Base-by-base conservation (phyloP, 2,888 invertebrate species). In the Agrotis ipsilon region DNA sequence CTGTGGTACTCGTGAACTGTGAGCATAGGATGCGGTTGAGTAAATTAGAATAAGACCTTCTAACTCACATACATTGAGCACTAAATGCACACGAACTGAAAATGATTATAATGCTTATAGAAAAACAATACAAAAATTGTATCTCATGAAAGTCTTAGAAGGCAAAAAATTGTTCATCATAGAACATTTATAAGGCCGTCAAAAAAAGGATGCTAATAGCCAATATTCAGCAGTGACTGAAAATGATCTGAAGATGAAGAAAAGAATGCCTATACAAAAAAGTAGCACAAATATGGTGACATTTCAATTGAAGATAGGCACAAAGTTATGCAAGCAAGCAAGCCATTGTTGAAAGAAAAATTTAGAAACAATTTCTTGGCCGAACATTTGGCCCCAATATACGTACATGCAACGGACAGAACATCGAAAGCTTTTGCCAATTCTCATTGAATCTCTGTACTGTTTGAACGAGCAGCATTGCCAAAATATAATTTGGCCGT, bases 401-500 rank as follows among this genome's bases (percentile, higher is more conserved):
- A 74, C 21, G 32, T 78, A 70, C 45, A 74, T 69, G 80, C 71
- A 62, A 65, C 62, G 51, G 72, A 74, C 82, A 67, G 68, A 75
- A 59, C 75, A 71, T 72, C 69, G 64, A 63, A 83, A 45, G 51
- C 80, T 68, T 76, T 77, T 86, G 84, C 84, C 84, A 85, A 85
- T 77, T 86, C 75, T 78, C 82, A 84, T 86, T 82, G 86, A 86
- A 86, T 85, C 82, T 73, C 62, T 60, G 71, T 69, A 57, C 55
- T 70, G 63, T 83, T 72, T 72, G 67, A 68, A 65, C 70, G 70
- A 54, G 65, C 27, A 77, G 46, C 72, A 60, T 77, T 86, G 85
- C 85, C 85, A 86, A 86, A 83, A 86, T 86, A 85, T 85, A 85
- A 86, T 86, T 86, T 83, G 79, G 76, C 51, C 72, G 80, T 86